Evolutionary conservation across 1,140 invertebrate species (phyloP), one percentile per base, ranked within the genome.

Genomic region (Lepidotrigona ventralis): DNA sequence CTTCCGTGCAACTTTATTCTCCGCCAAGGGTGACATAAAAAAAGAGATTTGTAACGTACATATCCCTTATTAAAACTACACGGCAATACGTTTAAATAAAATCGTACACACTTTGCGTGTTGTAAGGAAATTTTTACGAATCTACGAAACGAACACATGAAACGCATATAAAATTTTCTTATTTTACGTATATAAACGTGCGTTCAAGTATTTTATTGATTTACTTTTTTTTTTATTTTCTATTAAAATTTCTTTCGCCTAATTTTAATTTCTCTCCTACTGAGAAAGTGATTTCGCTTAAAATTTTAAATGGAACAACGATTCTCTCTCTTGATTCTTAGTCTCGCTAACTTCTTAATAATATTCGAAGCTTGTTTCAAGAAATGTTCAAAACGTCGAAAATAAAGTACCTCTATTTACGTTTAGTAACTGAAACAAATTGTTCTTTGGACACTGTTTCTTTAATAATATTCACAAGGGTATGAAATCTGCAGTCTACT

Each of bases 11-110:
- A 60, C 21, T 51, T 33, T 81, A 53, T n/a, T 17, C 51, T 64
- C 54, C 33, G 26, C 39, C 17, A 0, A 0, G 54, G 26, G 21
- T 73, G 17, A 46, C 11, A 46, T 39, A 53, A 79, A 53, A 53
- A n/a, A 29, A 63, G 23, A 15, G n/a, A 51, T 23, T 58, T 26
- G 11, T 4, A 58, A 51, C 39, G 21, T 23, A 72, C 9, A 26
- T 23, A 46, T 72, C n/a, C 69, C n/a, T 60, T 60, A 71, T 79
- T 79, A 79, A 79, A 33, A 12, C 1, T 70, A 8, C 12, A 51
- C 3, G 15, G 8, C 4, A 39, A 51, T 23, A 8, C 6, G 63
- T 51, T 54, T 78, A 54, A 54, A n/a, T 33, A 39, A 78, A 33
- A 74, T 3, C 46, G 6, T 46, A 23, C 39, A 12, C n/a, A 23